Conservation (phyloP, 2,797 vertebrate genomes). For the Serranus cabrilla region DNA sequence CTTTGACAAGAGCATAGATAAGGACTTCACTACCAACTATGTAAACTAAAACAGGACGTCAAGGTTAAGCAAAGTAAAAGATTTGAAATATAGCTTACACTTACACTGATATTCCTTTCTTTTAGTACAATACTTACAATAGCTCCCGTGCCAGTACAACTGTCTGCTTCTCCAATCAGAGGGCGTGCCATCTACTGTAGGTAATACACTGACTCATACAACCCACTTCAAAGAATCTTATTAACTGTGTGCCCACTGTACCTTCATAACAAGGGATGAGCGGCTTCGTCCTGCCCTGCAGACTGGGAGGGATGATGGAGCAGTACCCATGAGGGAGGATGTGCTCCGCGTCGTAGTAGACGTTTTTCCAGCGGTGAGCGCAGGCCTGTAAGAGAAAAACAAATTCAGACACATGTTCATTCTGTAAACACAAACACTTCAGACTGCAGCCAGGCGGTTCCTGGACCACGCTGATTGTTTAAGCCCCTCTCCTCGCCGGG, state of each 20-base stretch:
- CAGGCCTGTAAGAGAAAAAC: conserved; percentile 88
- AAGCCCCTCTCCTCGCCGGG: conserved; percentile 42
- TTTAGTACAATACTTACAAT: too few species aligned
- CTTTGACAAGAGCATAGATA: too few species aligned
- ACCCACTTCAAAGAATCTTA: not conserved
- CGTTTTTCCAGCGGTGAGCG: conserved; percentile 99
- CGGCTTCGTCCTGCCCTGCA: conserved; percentile 88
- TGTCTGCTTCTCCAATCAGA: too few species aligned
- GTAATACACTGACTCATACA: too few species aligned
- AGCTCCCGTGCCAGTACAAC: too few species aligned
- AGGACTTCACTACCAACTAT: too few species aligned
- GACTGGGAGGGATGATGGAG: conserved; percentile 92
- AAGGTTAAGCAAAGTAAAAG: too few species aligned
- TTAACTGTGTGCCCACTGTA: conserved; percentile 67
- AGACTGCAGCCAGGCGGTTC: conserved; percentile 28
- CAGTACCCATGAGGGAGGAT: conserved; percentile 98
- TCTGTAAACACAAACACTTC: conserved; percentile 56
- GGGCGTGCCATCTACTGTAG: too few species aligned
- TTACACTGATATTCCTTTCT: too few species aligned
- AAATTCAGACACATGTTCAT: conserved; percentile 31
- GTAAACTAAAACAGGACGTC: too few species aligned
- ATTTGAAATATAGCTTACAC: too few species aligned
- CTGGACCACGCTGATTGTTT: conserved; percentile 32
- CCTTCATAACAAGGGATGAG: conserved; percentile 98
- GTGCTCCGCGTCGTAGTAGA: conserved; percentile 93